These are phyloP conservation scores for Mya arenaria DNA, from an alignment of 1,140 invertebrate species.

Conservation along the genomic window DNA sequence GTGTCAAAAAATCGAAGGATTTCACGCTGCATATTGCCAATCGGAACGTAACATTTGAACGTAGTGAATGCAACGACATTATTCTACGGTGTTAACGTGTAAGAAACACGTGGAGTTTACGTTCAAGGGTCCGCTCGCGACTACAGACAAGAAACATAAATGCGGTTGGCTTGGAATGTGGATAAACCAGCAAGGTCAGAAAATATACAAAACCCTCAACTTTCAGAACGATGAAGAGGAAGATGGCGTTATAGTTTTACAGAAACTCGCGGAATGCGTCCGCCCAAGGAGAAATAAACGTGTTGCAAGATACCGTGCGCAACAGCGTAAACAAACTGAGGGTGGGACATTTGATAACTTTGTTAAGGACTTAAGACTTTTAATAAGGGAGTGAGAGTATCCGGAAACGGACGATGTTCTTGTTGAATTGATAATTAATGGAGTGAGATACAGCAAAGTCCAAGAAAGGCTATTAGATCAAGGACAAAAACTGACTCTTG, in stretches of 20 bases:
- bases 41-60: no score
- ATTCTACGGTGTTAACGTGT: no score
- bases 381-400: conserved; percentile 21
- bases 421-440: conserved; percentile 16
- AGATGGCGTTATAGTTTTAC: neutral
- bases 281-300: conserved; percentile 3
- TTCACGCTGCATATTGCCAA: no score
- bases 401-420: conserved; percentile 1
- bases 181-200: conserved; percentile 23
- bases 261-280: conserved; percentile 17
- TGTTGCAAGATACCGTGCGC: neutral
- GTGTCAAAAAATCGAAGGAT: no score
- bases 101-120: conserved; percentile 16
- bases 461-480: conserved; percentile 21
- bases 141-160: neutral
- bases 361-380: neutral
- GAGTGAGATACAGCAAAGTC: conserved; percentile 3
- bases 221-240: conserved; percentile 5
- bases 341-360: conserved; percentile 21
- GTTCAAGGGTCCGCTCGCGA: conserved; percentile 7
- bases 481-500: conserved; percentile 1
- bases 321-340: conserved; percentile 4
- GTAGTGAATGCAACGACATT: no score
- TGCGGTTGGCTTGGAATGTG: conserved; percentile 30
- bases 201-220: conserved; percentile 10